Conservation (phyloP, 2,797 vertebrate genomes). For the Taeniopygia guttata region DNA sequence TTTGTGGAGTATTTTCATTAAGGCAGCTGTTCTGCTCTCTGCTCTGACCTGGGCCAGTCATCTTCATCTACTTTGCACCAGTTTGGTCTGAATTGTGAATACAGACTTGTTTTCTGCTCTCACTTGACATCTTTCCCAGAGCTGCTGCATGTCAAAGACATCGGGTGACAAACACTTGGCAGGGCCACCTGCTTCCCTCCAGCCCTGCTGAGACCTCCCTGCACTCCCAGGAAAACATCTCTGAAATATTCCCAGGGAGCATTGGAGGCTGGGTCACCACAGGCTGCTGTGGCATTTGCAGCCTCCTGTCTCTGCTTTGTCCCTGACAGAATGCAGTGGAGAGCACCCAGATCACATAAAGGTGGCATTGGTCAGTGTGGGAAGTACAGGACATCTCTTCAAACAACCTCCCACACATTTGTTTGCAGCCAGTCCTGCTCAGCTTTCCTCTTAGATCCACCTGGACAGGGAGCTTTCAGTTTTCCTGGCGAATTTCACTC, state of each 20-base stretch:
- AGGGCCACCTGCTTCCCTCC: not conserved
- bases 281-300: not conserved
- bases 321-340: not conserved
- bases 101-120: not conserved
- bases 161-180: not conserved
- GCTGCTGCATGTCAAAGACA: not conserved
- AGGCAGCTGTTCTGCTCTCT: not conserved
- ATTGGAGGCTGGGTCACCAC: not conserved
- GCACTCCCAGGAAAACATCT: not conserved
- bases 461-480: not conserved
- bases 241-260: not conserved
- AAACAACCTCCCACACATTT: not conserved
- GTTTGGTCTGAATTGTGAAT: not conserved
- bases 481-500: not conserved
- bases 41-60: not conserved
- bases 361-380: not conserved
- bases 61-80: not conserved
- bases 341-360: not conserved
- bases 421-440: not conserved
- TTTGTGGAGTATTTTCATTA: not conserved
- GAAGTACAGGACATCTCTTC: not conserved
- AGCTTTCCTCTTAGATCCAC: not conserved
- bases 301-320: not conserved
- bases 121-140: not conserved
- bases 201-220: not conserved